These are phyloP conservation scores for Diarsia rubi DNA, from an alignment of 2,888 invertebrate genomes.

Conservation along the genomic window DNA sequence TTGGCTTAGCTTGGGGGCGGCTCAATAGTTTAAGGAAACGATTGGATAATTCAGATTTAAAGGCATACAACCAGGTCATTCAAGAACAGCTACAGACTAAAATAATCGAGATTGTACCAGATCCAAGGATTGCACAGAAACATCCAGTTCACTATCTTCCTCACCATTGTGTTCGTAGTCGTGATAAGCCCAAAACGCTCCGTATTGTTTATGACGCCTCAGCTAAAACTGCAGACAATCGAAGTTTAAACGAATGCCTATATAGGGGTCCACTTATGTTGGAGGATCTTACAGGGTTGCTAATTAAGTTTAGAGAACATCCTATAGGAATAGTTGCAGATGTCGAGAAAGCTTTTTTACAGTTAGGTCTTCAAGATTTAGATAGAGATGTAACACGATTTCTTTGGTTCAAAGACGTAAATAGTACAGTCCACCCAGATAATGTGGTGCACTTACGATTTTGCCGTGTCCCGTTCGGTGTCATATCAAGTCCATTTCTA, in stretches of 20 bases:
- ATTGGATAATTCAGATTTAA: slow-evolving; percentile 19
- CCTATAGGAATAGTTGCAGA: too few species aligned
- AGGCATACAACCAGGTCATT: slow-evolving; percentile 10
- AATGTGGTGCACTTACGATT: slow-evolving; percentile 5
- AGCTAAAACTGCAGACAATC: slow-evolving; percentile 5
- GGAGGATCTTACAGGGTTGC: background rate
- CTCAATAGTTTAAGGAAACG: slow-evolving; percentile 9
- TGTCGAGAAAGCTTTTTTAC: background rate
- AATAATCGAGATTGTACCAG: slow-evolving; percentile 7
- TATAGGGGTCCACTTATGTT: background rate
- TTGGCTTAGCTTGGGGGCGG: slow-evolving; percentile 20
- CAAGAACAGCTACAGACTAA: slow-evolving; percentile 9
- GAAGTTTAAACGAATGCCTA: slow-evolving; percentile 13
- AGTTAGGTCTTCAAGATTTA: slow-evolving; percentile 1
- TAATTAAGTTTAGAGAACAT: too few species aligned
- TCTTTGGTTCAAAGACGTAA: too few species aligned
- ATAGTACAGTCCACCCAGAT: background rate
- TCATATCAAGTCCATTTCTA: slow-evolving; percentile 15
- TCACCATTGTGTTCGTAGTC: slow-evolving; percentile 6
- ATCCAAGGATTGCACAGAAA: background rate
- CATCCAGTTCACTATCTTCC: slow-evolving; percentile 17
- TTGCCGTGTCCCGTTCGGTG: slow-evolving; percentile 3
- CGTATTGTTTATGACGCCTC: slow-evolving; percentile 10
- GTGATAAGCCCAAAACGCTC: background rate
- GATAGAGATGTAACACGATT: background rate